Base-by-base conservation (phyloP, 2,888 invertebrate genomes). In the Meteorus cinctellus region DNA sequence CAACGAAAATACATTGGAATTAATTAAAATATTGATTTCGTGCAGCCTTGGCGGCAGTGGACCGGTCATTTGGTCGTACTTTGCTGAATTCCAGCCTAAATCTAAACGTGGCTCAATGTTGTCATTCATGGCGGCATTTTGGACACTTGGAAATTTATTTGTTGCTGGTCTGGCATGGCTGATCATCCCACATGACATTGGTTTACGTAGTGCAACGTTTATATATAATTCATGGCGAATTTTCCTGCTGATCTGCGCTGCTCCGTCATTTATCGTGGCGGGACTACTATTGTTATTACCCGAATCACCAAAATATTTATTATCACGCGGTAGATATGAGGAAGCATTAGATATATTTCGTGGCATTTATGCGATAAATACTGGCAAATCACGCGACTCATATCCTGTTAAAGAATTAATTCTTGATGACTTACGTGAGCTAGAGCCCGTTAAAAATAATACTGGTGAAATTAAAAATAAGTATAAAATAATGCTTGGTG, bases 1-100 rank as follows among this genome's bases (percentile, higher is more conserved):
- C 1, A 24, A 24, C 24, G 1, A 24, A 24, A 24, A 24, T 24
- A 24, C 12, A 41, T 12, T 41, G 41, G 0, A 12, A 41, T 41
- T 41, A 12, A 41, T 41, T 41, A 8, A 10, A 34, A 8, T 72
- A 48, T 48, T 27, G 55, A 8, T 41, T 77, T 78, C 67, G 91
- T 91, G 69, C 90, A 96, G 96, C 81, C 92, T 96, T 83, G 96
- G 96, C 83, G 96, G 96, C 80, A 96, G 95, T 86, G 95, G 97
- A 88, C 97, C 97, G 77, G 97, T 97, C 81, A 96, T 97, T 90
- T 97, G 97, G 96, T 96, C 97, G 29, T 97, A 97, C 90, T 97
- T 96, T 90, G 96, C 96, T 78, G 97, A 97, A 91, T 97, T 97
- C 90, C 97, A 97, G 90, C 97, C 97, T 75, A 96, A 96, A 90